phyloP scores from a whole-genome alignment of 2,888 invertebrate species.

The Lypha dubia region DNA sequence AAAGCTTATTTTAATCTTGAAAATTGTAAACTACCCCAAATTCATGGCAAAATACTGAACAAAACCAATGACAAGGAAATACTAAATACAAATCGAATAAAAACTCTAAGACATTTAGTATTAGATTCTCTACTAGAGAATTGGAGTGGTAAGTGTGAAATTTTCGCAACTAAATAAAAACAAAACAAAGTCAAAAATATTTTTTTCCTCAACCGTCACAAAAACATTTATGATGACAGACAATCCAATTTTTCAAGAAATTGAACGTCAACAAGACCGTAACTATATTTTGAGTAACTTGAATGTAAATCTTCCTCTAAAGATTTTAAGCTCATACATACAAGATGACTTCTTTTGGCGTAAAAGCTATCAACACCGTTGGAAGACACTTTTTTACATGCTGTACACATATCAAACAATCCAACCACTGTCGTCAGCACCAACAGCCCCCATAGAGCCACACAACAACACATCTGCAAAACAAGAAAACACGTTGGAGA shows the following conservation, averaged over 20 bases:
- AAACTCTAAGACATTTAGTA: conserved; percentile 80
- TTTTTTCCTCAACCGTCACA: neutral
- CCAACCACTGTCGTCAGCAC: conserved; percentile 61
- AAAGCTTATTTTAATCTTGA: conserved; percentile 80
- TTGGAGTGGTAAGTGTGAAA: conserved; percentile 79
- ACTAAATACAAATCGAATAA: conserved; percentile 74
- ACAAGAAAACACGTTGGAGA: conserved; percentile 44
- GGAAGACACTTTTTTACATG: conserved; percentile 76
- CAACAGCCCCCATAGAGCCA: conserved; percentile 32
- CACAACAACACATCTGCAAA: conserved; percentile 58
- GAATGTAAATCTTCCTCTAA: conserved; percentile 80
- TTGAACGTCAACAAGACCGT: conserved; percentile 80
- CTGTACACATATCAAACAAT: conserved; percentile 64
- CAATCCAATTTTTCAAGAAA: conserved; percentile 79
- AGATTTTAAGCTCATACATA: conserved; percentile 80
- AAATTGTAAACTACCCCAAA: conserved; percentile 76
- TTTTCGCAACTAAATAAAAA: neutral
- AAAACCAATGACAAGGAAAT: conserved; percentile 26
- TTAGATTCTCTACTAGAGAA: conserved; percentile 81
- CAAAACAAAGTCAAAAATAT: neutral
- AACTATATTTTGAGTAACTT: conserved; percentile 82
- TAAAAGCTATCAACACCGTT: conserved; percentile 80
- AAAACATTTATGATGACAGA: conserved; percentile 75
- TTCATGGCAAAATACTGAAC: conserved; percentile 75
- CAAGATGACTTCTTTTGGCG: conserved; percentile 82